Conservation (phyloP, 2,888 invertebrate genomes). For the Tipula lateralis region DNA sequence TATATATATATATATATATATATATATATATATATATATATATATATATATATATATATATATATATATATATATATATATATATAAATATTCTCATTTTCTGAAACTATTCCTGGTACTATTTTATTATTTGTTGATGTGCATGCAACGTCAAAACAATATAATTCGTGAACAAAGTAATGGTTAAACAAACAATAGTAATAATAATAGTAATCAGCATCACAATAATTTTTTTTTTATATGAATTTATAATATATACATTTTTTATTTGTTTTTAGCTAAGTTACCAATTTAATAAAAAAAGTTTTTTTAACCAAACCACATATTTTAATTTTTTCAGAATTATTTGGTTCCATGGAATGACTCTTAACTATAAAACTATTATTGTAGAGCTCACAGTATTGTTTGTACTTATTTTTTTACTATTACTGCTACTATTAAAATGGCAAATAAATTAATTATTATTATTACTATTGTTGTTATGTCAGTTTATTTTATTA, state of each 20-base stretch:
- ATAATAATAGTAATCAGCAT: not conserved
- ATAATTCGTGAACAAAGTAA: not conserved
- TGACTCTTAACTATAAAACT: slow-evolving; percentile 20
- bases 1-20: not conserved
- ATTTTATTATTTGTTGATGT: not conserved
- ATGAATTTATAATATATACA: not conserved
- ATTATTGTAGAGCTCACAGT: not conserved
- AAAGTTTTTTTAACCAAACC: slow-evolving; percentile 12
- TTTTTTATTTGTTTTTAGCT: slow-evolving; percentile 24
- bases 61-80: not conserved
- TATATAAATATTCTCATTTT: not conserved
- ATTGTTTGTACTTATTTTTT: not conserved
- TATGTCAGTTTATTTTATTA: not conserved
- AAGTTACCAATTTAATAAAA: not conserved
- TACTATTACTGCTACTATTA: slow-evolving; percentile 2
- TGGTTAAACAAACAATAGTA: slow-evolving; percentile 1
- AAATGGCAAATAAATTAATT: not conserved
- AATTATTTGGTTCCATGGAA: slow-evolving; percentile 27
- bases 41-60: not conserved
- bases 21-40: not conserved
- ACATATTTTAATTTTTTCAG: slow-evolving; percentile 25
- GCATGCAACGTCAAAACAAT: not conserved
- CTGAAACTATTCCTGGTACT: not conserved
- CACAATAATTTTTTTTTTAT: not conserved
- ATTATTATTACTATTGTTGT: slow-evolving; percentile 25